Evolutionary conservation across 2,113 vertebrate genomes (phyloP).

Genomic region (Lamprotornis superbus): DNA sequence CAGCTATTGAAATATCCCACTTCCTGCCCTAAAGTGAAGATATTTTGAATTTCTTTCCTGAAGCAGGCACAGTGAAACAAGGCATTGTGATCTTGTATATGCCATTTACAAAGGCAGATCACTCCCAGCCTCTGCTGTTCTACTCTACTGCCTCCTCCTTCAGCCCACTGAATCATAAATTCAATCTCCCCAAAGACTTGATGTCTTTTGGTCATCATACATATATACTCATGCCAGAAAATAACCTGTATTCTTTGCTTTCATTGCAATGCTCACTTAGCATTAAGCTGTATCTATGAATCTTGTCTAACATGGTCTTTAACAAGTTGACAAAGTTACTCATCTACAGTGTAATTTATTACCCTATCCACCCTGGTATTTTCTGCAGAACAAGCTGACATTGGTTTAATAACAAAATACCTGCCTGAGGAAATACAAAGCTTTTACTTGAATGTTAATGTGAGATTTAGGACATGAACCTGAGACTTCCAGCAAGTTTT

Average conservation of each 20-base stretch:
- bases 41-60: background rate
- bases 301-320: background rate
- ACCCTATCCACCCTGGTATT: background rate
- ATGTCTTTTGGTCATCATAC: background rate
- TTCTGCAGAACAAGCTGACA: background rate
- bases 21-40: background rate
- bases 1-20: background rate
- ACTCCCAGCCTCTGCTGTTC: background rate
- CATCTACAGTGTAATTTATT: background rate
- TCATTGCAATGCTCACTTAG: background rate
- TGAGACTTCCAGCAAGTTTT: background rate
- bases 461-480: background rate
- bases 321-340: background rate
- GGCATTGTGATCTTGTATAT: background rate
- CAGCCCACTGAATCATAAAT: background rate
- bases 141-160: background rate
- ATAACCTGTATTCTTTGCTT: background rate
- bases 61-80: background rate
- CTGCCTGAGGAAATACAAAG: background rate
- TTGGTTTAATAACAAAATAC: background rate
- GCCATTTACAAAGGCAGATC: background rate
- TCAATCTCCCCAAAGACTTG: background rate
- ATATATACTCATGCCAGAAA: fast-evolving
- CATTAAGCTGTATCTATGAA: background rate
- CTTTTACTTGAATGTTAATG: background rate